These are phyloP conservation scores for Drosophila koepferae DNA, from an alignment of 2,888 invertebrate species.

Conservation along the genomic window DNA sequence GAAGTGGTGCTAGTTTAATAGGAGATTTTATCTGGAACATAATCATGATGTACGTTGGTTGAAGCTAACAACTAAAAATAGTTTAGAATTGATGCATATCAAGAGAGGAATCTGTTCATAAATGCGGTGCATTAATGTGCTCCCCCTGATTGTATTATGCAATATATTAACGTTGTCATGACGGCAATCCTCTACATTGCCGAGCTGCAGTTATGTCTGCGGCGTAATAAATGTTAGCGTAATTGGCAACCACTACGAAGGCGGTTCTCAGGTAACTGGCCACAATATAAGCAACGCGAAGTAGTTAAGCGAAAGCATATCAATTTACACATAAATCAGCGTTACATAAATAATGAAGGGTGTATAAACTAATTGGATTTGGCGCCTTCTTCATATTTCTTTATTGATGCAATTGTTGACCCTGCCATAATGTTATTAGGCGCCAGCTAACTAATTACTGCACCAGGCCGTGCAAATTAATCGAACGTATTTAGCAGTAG, in stretches of 20 bases:
- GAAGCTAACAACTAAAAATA: neutral
- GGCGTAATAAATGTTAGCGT: slow-evolving; percentile 37
- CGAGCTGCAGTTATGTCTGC: slow-evolving; percentile 30
- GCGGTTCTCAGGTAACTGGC: slow-evolving; percentile 1
- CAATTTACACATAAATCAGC: slow-evolving; percentile 49
- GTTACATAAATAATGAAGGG: slow-evolving; percentile 35
- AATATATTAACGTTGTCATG: slow-evolving; percentile 29
- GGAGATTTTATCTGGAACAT: neutral
- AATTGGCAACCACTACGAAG: neutral
- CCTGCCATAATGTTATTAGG: slow-evolving; percentile 42
- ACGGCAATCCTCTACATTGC: slow-evolving; percentile 9
- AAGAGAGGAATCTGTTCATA: neutral
- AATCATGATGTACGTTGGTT: neutral
- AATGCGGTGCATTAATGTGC: neutral
- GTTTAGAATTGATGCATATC: neutral
- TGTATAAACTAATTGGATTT: slow-evolving; percentile 61
- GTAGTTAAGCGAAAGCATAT: slow-evolving; percentile 24
- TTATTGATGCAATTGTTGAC: slow-evolving; percentile 31
- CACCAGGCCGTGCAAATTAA: slow-evolving; percentile 41
- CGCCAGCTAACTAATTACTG: slow-evolving; percentile 47
- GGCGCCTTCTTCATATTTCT: slow-evolving; percentile 50
- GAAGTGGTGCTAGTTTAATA: neutral
- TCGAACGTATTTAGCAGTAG: slow-evolving; percentile 6
- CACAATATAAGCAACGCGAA: neutral
- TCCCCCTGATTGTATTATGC: slow-evolving; percentile 22